Evolutionary conservation across 2,888 invertebrate species (phyloP).

Genomic region (Acronicta aceris): DNA sequence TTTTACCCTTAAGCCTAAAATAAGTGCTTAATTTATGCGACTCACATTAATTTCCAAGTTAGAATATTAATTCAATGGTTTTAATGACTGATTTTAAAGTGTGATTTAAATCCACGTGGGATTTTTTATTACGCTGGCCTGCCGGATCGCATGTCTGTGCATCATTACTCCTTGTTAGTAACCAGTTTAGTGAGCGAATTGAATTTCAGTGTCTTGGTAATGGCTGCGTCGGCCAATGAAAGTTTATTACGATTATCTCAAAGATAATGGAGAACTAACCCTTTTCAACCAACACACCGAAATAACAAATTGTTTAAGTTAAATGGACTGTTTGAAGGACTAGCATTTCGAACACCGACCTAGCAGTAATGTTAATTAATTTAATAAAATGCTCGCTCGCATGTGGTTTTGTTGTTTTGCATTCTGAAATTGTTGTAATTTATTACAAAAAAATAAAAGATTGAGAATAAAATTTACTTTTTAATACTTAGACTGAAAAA

Average conservation of each 20-base stretch:
- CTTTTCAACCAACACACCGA: conserved; percentile 63
- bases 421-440: conserved; percentile 14
- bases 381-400: conserved; percentile 35
- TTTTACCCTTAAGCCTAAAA: conserved; percentile 8
- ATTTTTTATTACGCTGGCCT: conserved; percentile 51
- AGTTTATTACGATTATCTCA: conserved; percentile 67
- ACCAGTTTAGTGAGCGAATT: conserved; percentile 74
- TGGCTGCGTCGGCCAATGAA: conserved; percentile 62
- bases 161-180: conserved; percentile 74
- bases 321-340: conserved; percentile 57
- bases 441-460: too few species aligned
- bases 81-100: conserved; percentile 24
- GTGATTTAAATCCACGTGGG: conserved; percentile 52
- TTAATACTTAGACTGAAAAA: not conserved
- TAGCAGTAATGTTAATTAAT: conserved; percentile 56
- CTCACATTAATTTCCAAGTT: not conserved
- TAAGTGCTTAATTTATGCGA: conserved; percentile 3
- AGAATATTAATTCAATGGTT: conserved; percentile 18
- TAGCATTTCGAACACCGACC: conserved; percentile 43
- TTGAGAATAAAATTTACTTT: not conserved
- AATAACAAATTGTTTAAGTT: conserved; percentile 64
- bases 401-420: conserved; percentile 13
- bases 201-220: conserved; percentile 71
- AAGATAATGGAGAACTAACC: conserved; percentile 62
- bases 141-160: conserved; percentile 71